These are phyloP conservation scores for Anser cygnoides DNA, from an alignment of 2,113 vertebrate species.

Conservation along the genomic window DNA sequence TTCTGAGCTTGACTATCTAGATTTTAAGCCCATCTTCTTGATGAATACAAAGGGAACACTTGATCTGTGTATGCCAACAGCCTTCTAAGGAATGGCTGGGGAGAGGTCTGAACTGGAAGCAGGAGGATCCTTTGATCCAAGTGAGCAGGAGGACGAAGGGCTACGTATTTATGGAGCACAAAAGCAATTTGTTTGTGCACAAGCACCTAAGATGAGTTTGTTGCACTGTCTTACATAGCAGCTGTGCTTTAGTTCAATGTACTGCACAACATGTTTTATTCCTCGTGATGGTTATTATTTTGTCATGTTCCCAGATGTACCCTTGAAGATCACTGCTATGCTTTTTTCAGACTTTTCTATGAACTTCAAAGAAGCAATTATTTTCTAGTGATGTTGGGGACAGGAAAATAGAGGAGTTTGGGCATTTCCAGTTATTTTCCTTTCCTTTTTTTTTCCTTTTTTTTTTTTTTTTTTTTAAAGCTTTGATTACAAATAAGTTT, in stretches of 20 bases:
- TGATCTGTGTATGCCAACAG: not conserved
- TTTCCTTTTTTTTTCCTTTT: not conserved
- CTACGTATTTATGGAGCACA: rapidly evolving
- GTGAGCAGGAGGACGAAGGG: not conserved
- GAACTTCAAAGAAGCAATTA: not conserved
- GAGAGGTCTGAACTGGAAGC: not conserved
- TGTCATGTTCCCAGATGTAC: not conserved
- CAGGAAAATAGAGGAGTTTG: not conserved
- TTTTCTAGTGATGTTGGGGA: not conserved
- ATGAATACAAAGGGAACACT: not conserved
- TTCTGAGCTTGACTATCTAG: not conserved
- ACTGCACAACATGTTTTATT: not conserved
- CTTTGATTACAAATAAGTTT: not conserved
- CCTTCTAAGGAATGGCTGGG: not conserved
- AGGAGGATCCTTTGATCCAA: not conserved
- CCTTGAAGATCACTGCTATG: not conserved
- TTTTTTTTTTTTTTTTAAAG: not conserved
- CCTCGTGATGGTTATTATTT: not conserved
- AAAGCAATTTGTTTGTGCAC: not conserved
- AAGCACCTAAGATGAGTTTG: not conserved
- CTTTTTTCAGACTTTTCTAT: not conserved
- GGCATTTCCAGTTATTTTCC: not conserved
- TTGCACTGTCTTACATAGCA: not conserved
- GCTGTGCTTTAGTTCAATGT: not conserved
- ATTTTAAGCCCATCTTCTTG: not conserved